These are phyloP conservation scores for Spodoptera exigua DNA, from an alignment of 2,888 invertebrate species.

Conservation along the genomic window DNA sequence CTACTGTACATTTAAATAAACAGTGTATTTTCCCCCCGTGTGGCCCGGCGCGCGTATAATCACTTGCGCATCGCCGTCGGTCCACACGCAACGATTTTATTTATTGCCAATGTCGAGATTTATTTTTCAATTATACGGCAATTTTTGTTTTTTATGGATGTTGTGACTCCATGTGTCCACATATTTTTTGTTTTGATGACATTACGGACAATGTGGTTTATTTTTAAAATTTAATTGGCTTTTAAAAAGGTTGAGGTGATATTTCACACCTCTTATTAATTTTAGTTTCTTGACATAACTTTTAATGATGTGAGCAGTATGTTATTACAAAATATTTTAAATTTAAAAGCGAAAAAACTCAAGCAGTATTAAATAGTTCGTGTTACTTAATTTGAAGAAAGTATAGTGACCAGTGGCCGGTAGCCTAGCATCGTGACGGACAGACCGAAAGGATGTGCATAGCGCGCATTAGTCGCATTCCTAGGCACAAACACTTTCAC, in stretches of 20 bases:
- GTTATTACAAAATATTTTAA: too few species aligned
- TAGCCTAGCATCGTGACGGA: conserved; percentile 54
- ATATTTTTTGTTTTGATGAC: conserved; percentile 32
- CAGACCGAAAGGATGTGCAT: conserved; percentile 65
- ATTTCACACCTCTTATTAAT: background rate
- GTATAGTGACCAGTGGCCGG: conserved; percentile 38
- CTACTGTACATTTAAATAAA: conserved; percentile 63
- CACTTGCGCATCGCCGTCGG: conserved; percentile 23
- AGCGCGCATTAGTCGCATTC: conserved; percentile 61
- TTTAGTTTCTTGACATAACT: too few species aligned
- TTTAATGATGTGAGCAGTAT: too few species aligned
- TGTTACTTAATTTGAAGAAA: conserved; percentile 47
- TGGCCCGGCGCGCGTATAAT: conserved; percentile 34
- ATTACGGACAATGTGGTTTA: conserved; percentile 14
- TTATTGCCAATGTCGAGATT: conserved; percentile 41
- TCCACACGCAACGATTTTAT: conserved; percentile 48
- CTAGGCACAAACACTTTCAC: conserved; percentile 63
- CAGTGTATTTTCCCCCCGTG: conserved; percentile 46
- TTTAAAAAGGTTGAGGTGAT: background rate
- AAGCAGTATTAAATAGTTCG: background rate
- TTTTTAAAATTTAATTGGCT: conserved; percentile 38
- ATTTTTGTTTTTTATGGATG: conserved; percentile 49
- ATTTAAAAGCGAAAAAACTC: background rate
- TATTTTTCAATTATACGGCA: conserved; percentile 58
- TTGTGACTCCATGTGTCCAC: conserved; percentile 40